These are phyloP conservation scores for Pogonophryne albipinna DNA, from an alignment of 2,797 vertebrate species.

Conservation along the genomic window DNA sequence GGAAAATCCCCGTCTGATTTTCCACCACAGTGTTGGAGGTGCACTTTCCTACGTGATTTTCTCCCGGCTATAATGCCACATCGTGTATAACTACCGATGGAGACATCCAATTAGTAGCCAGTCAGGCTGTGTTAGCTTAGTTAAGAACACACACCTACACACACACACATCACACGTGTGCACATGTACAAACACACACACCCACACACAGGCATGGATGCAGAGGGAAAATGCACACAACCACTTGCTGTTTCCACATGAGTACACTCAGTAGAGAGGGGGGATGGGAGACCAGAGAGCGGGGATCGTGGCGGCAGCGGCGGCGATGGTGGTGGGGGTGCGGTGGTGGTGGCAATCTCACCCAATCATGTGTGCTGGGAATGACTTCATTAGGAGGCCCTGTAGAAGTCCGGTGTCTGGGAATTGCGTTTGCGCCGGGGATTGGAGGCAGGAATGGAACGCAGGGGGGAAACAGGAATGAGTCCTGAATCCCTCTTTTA, in stretches of 20 bases:
- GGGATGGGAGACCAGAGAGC: slow-evolving; percentile 46
- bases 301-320: slow-evolving; percentile 12
- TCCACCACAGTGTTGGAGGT: slow-evolving; percentile 32
- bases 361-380: slow-evolving; percentile 78
- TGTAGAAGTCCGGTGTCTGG: slow-evolving; percentile 63
- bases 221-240: slow-evolving; percentile 52
- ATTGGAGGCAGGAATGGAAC: slow-evolving; percentile 43
- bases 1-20: slow-evolving; percentile 48
- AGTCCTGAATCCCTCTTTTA: slow-evolving; percentile 77
- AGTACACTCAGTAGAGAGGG: slow-evolving; percentile 51
- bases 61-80: slow-evolving; percentile 50
- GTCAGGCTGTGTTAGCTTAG: slow-evolving; percentile 76
- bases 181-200: slow-evolving; percentile 48
- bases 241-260: slow-evolving; percentile 76
- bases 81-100: slow-evolving; percentile 60
- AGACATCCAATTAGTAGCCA: slow-evolving; percentile 81
- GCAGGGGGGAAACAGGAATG: slow-evolving; percentile 55
- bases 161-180: slow-evolving; percentile 27
- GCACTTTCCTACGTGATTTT: slow-evolving; percentile 46
- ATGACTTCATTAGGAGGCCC: slow-evolving; percentile 80
- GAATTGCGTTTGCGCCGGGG: slow-evolving; percentile 67
- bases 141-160: slow-evolving; percentile 71
- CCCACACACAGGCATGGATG: slow-evolving; percentile 32
- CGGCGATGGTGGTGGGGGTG: background rate
- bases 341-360: slow-evolving; percentile 71